Evolutionary conservation across 2,797 vertebrate species (phyloP), one percentile per base, ranked within the genome.

Genomic region (Cichlasoma orientale): DNA sequence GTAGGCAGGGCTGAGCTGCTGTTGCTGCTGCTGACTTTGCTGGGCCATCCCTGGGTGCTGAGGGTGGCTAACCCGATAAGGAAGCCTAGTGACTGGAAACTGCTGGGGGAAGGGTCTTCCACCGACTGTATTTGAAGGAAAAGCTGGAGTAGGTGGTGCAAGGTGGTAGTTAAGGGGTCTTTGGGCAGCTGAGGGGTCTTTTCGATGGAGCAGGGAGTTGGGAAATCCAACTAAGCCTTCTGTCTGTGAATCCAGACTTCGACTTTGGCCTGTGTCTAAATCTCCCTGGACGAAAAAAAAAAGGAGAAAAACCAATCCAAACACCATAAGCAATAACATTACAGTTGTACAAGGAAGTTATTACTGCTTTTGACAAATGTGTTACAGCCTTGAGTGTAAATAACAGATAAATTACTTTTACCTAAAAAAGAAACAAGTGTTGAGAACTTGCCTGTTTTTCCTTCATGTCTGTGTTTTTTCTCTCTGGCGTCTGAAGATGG

Each of bases 401-500:
- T 54, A 18, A 61, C 1, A 1, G 7, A 36, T 10, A 5, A 18
- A 31, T 68, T 68, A 29, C 23, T 66, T 66, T 47, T 66, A 47
- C 27, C 23, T 10, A 2, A 61, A 57, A 33, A 47, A 25, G 3
- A 68, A 57, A 66, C 1, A 29, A 72, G 56, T n/a, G 11, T 41
- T 2, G 71, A 55, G 1, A 31, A 86, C 92, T 72, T 93, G 96
- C 98, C 97, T 97, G 97, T 91, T 98, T 96, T 41, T 96, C 96
- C 86, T 96, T 99, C 77, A 95, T 89, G 77, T 99, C 98, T 47
- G 95, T 3, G 13, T 90, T 90, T 86, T 99, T 99, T 90, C 98
- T 97, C 89, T 99, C 98, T 71, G 98, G 97, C 55, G 98, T 99
- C 86, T 97, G 96, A 90, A 98, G 96, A 90, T 97, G 97, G 92